Evolutionary conservation across 1,140 invertebrate species (phyloP), one percentile per base, ranked within the genome.

Genomic region (Drosophila equinoxialis): DNA sequence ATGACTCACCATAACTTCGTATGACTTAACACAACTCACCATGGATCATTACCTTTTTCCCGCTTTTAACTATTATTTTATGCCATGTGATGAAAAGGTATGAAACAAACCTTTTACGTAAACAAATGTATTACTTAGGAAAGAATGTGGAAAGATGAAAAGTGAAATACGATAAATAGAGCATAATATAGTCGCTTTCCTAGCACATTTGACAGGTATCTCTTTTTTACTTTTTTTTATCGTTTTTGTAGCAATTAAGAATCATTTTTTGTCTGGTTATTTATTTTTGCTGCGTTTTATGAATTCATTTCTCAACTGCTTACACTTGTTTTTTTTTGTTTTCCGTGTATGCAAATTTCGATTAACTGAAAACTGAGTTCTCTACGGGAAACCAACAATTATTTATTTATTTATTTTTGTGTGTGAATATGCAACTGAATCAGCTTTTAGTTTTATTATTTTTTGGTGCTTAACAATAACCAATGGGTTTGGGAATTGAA

Each of bases 301-400:
- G 7, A 11, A 20, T 20, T 11, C 13, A 10, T 51, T 51, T 51
- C 17, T 3, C 10, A 11, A 51, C 17, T 51, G 17, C 8, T 23
- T 58, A 33, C 57, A 33, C 37, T 39, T 13, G n/a, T 33, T 17
- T 35, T 78, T 11, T 30, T 10, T 30, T 14, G 13, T 63, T 63
- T 45, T 54, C 35, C n/a, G 35, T 61, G 61, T 51, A 20, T 51
- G 45, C 45, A 23, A 23, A 51, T 51, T 51, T 67, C 13, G 14
- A 35, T 67, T 60, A 48, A 79, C 57, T 48, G 57, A 54, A 64
- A 39, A 71, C 33, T 67, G 55, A 54, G 33, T 64, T 68, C 71
- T 64, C 26, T 4, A 23, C 17, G 45, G 17, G 2, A 51, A 51
- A 51, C 17, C 17, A 51, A 51, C 17, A 23, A 51, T 51, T 51